phyloP scores from a whole-genome alignment of 2,888 invertebrate genomes.

The Luffia ferchaultella region DNA sequence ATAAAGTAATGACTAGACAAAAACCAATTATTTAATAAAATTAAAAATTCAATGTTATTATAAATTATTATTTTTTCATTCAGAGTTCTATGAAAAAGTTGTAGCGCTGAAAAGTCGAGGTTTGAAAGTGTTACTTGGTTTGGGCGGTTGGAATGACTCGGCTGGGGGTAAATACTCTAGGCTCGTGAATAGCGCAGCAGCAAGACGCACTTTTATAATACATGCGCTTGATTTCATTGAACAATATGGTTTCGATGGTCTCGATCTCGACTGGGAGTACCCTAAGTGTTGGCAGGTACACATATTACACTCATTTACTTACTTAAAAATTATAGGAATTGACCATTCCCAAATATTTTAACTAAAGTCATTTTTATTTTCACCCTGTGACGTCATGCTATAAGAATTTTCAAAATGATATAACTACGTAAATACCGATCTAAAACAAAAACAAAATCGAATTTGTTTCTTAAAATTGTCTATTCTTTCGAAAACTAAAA shows the following conservation, averaged over 20 bases:
- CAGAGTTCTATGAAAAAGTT: slow-evolving; percentile 88
- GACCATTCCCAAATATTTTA: no score
- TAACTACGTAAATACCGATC: no score
- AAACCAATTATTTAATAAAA: neutral
- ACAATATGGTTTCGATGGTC: slow-evolving; percentile 84
- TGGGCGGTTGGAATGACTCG: slow-evolving; percentile 97
- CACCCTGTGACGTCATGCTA: no score
- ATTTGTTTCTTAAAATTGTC: no score
- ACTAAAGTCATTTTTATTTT: no score
- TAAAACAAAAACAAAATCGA: no score
- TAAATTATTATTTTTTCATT: slow-evolving; percentile 17
- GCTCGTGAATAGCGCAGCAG: slow-evolving; percentile 76
- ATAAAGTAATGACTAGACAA: neutral
- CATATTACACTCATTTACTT: no score
- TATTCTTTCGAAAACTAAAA: no score
- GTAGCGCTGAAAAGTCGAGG: slow-evolving; percentile 75
- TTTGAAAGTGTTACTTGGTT: slow-evolving; percentile 83
- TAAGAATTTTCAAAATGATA: no score
- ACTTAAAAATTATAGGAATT: no score
- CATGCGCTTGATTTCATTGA: slow-evolving; percentile 81
- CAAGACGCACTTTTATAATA: slow-evolving; percentile 76
- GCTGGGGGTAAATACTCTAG: slow-evolving; percentile 89
- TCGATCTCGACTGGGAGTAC: slow-evolving; percentile 95
- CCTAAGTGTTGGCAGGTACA: slow-evolving; percentile 88
- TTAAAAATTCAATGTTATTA: neutral